Evolutionary conservation across 2,888 invertebrate species (phyloP).

Genomic region (Ypsolopha scabrella): DNA sequence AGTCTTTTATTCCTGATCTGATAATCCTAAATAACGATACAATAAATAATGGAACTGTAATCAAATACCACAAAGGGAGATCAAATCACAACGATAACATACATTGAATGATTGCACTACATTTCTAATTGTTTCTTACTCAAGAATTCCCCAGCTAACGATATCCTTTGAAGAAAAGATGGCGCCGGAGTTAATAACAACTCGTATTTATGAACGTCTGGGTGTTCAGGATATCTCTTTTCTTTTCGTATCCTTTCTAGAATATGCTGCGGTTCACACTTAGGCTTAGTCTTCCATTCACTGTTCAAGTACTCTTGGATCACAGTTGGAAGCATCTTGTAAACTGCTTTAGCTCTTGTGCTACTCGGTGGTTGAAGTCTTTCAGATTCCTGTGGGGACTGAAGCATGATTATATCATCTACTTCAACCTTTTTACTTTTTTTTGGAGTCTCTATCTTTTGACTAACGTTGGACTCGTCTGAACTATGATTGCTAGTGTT

Average conservation of each 20-base stretch:
- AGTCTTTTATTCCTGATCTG: no score
- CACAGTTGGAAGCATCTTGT: slow-evolving; percentile 65
- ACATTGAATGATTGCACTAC: slow-evolving; percentile 10
- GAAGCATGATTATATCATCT: slow-evolving; percentile 49
- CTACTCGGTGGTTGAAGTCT: slow-evolving; percentile 37
- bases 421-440: slow-evolving; percentile 30
- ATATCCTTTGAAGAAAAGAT: slow-evolving; percentile 82
- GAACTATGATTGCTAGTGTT: slow-evolving; percentile 23
- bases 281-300: slow-evolving; percentile 58
- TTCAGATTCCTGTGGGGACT: slow-evolving; percentile 23
- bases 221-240: slow-evolving; percentile 68
- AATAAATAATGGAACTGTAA: not conserved
- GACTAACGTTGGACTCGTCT: slow-evolving; percentile 12
- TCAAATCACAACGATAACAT: not conserved
- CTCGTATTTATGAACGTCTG: slow-evolving; percentile 73
- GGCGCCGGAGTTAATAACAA: slow-evolving; percentile 84
- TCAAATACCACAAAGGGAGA: not conserved
- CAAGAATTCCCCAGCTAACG: slow-evolving; percentile 82
- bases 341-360: slow-evolving; percentile 39
- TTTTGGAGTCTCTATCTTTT: slow-evolving; percentile 8
- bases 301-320: slow-evolving; percentile 69
- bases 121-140: slow-evolving; percentile 50
- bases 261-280: slow-evolving; percentile 80
- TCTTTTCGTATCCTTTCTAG: slow-evolving; percentile 77
- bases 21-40: not conserved